Percentiles rank a stretch among this genome's conserved stretches.
phyloP scores from a whole-genome alignment of 1,140 invertebrate species.

The Zaprionus davidi region DNA sequence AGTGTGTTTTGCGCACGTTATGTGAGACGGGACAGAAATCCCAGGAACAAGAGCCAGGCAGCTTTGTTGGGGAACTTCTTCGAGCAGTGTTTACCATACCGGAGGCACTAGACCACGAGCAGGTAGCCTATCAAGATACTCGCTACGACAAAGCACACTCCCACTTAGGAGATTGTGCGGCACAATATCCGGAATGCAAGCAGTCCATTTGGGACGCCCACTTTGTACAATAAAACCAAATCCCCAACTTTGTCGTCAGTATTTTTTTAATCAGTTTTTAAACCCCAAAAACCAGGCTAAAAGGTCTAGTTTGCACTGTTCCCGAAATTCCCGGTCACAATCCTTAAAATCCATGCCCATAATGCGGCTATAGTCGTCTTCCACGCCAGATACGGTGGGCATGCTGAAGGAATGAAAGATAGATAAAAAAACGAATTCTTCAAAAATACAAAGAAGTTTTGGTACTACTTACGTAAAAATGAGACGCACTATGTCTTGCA shows the following conservation, averaged over 20 bases:
- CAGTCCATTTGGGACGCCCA: constrained; percentile 76
- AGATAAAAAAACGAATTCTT: no score
- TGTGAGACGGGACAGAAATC: constrained; percentile 90
- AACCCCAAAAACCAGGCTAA: constrained; percentile 54
- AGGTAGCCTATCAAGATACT: constrained; percentile 54
- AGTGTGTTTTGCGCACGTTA: constrained; percentile 89
- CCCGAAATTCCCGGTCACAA: constrained; percentile 55
- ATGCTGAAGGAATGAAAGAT: constrained; percentile 37
- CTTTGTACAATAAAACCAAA: constrained; percentile 64
- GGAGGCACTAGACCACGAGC: constrained; percentile 67
- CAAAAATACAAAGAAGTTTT: neutral
- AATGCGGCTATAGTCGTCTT: constrained; percentile 73
- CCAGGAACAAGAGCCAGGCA: constrained; percentile 85
- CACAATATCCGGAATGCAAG: constrained; percentile 72
- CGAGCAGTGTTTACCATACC: constrained; percentile 79
- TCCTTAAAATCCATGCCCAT: constrained; percentile 58
- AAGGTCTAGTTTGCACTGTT: constrained; percentile 52
- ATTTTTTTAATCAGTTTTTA: constrained; percentile 49
- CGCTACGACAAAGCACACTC: constrained; percentile 77
- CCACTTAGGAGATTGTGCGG: constrained; percentile 62
- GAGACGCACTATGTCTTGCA: constrained; percentile 73
- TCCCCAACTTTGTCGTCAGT: neutral
- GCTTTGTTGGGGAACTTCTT: constrained; percentile 77
- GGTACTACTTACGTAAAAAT: constrained; percentile 65
- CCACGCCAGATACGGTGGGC: constrained; percentile 66